These are phyloP conservation scores for Carollia perspicillata DNA, from an alignment of 2,113 vertebrate genomes.

Conservation along the genomic window DNA sequence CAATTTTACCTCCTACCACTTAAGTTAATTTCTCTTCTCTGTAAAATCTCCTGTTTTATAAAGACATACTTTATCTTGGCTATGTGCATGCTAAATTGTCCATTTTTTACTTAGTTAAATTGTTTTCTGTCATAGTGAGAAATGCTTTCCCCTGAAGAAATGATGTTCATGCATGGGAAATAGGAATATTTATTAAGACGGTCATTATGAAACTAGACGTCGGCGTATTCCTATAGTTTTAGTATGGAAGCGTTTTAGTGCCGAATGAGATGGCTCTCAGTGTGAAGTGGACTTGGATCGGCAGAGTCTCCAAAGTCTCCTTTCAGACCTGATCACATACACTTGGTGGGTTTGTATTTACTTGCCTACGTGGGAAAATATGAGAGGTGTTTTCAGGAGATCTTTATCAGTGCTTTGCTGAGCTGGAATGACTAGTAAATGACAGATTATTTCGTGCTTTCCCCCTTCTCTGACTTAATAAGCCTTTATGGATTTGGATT, in stretches of 20 bases:
- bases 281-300: neutral
- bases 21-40: slow-evolving; percentile 63
- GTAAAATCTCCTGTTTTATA: slow-evolving; percentile 64
- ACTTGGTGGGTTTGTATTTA: slow-evolving; percentile 24
- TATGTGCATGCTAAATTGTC: slow-evolving; percentile 54
- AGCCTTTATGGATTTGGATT: neutral
- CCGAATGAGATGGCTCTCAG: neutral
- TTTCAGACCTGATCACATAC: neutral
- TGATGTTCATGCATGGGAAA: slow-evolving; percentile 48
- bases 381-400: neutral
- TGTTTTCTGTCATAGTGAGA: slow-evolving; percentile 66
- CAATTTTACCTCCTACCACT: slow-evolving; percentile 61
- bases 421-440: neutral
- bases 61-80: slow-evolving; percentile 58
- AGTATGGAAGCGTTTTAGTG: slow-evolving; percentile 25
- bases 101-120: slow-evolving; percentile 72
- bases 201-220: slow-evolving; percentile 46
- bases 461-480: neutral
- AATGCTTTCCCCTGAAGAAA: slow-evolving; percentile 61
- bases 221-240: slow-evolving; percentile 38
- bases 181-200: slow-evolving; percentile 55
- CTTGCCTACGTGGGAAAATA: neutral
- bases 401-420: neutral
- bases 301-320: slow-evolving; percentile 1
- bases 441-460: slow-evolving; percentile 10